Percentiles rank a stretch among this genome's conserved stretches.
Conservation (phyloP, 2,888 invertebrate genomes). For the Julus scandinavius region DNA sequence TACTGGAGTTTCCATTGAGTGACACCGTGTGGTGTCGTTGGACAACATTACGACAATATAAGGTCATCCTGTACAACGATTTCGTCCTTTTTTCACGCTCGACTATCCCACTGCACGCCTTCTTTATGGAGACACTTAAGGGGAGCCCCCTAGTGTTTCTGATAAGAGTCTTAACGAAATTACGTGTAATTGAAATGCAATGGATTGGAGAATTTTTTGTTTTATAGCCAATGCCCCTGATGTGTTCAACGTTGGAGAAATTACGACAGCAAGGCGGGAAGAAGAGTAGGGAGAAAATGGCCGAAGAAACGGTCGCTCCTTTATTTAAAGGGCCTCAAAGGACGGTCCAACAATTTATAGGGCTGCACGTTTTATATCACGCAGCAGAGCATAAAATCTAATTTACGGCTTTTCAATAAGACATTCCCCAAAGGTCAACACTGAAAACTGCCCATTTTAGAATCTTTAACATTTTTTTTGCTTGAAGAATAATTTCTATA, state of each 20-base stretch:
- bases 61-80: slow-evolving; percentile 5
- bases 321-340: slow-evolving; percentile 45
- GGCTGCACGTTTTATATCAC: slow-evolving; percentile 22
- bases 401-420: slow-evolving; percentile 40
- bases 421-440: slow-evolving; percentile 36
- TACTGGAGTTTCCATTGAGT: too few relatives aligned
- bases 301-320: slow-evolving; percentile 21
- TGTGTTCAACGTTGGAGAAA: slow-evolving; percentile 49
- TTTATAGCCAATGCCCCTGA: slow-evolving; percentile 39
- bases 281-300: slow-evolving; percentile 15
- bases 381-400: slow-evolving; percentile 37
- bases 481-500: not conserved
- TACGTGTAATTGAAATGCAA: slow-evolving; percentile 53
- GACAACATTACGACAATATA: not conserved
- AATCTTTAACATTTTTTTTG: slow-evolving; percentile 33
- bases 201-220: slow-evolving; percentile 51
- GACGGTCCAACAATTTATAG: slow-evolving; percentile 37
- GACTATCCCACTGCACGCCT: slow-evolving; percentile 1
- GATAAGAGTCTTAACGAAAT: slow-evolving; percentile 45
- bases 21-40: not conserved
- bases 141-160: slow-evolving; percentile 23
- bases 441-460: slow-evolving; percentile 19
- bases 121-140: slow-evolving; percentile 40
- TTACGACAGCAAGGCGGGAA: slow-evolving; percentile 15
- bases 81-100: slow-evolving; percentile 28